Conservation (phyloP, 64 coral and sea anemone genomes). For the Cladopsammia gracilis region DNA sequence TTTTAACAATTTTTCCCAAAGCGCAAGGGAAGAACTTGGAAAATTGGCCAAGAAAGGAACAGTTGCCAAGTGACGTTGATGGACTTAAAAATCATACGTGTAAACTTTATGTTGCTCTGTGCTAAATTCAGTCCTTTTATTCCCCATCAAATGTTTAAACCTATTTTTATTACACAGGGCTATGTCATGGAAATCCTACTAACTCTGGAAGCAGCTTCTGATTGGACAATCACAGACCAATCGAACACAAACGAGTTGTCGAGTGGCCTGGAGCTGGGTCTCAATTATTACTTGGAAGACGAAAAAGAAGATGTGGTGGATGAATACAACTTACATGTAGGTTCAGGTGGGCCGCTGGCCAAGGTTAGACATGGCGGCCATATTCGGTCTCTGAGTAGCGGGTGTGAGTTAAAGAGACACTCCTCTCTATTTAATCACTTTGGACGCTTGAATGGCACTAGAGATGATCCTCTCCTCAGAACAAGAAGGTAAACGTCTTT, state of each 20-base stretch:
- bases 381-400: slow-evolving; percentile 83
- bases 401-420: slow-evolving; percentile 78
- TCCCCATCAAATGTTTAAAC: background rate
- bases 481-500: slow-evolving; percentile 64
- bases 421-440: slow-evolving; percentile 75
- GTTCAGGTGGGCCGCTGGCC: slow-evolving; percentile 43
- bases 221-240: slow-evolving; percentile 86
- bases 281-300: slow-evolving; percentile 11
- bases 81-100: no score
- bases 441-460: slow-evolving; percentile 66
- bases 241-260: background rate
- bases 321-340: slow-evolving; percentile 40
- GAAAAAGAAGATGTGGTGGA: slow-evolving; percentile 65
- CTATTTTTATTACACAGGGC: slow-evolving; percentile 53
- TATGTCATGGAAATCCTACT: slow-evolving; percentile 98
- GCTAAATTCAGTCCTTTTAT: no score
- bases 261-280: slow-evolving; percentile 11
- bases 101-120: no score
- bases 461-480: slow-evolving; percentile 63
- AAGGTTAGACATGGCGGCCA: slow-evolving; percentile 56
- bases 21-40: no score
- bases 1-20: no score
- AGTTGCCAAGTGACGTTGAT: no score
- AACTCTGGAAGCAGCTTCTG: slow-evolving; percentile 84
- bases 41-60: no score